Conservation (phyloP, 1,140 invertebrate genomes). For the Drusus annulatus region DNA sequence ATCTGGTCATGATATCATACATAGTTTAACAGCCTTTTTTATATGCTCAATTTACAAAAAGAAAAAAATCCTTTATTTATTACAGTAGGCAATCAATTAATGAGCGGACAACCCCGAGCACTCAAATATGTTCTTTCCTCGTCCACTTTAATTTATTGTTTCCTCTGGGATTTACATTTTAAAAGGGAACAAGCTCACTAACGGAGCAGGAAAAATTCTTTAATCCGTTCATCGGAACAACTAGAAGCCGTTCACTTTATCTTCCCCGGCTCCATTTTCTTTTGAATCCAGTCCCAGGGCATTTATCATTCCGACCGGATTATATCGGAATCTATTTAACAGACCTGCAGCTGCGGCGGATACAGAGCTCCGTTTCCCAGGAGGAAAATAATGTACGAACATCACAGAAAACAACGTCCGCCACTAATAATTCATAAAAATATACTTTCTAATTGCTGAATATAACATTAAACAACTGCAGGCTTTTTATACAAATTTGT, state of each 20-base stretch:
- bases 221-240: slow-evolving; percentile 29
- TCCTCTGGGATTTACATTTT: slow-evolving; percentile 2
- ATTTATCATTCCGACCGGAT: slow-evolving; percentile 31
- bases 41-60: no score
- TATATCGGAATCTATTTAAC: slow-evolving; percentile 45
- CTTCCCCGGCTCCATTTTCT: slow-evolving; percentile 35
- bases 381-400: background rate
- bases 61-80: background rate
- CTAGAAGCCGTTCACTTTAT: slow-evolving; percentile 33
- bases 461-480: no score
- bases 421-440: no score
- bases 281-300: slow-evolving; percentile 32
- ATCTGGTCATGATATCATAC: no score
- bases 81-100: background rate
- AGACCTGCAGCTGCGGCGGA: slow-evolving; percentile 31
- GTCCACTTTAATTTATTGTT: background rate
- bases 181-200: slow-evolving; percentile 13
- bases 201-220: slow-evolving; percentile 10
- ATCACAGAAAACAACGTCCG: no score
- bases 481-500: no score
- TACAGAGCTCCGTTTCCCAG: slow-evolving; percentile 28
- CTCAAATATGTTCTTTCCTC: background rate
- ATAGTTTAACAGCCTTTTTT: no score
- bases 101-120: background rate
- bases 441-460: no score